phyloP scores from a whole-genome alignment of 2,888 invertebrate genomes.

The Heliconius cydno region DNA sequence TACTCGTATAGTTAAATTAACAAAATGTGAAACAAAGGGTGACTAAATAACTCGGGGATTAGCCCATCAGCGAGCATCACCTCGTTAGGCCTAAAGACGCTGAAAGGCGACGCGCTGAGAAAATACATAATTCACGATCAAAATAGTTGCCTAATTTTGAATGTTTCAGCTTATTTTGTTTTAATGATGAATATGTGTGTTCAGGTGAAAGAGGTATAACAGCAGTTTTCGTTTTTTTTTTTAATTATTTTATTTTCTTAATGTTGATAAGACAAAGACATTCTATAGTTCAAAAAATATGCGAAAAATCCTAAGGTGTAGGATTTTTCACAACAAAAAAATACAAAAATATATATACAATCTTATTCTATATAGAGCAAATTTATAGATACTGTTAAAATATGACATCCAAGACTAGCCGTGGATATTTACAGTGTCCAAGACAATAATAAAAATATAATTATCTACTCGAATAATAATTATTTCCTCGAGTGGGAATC shows the following conservation, averaged over 20 bases:
- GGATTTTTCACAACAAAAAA: too few relatives aligned
- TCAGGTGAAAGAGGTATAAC: not conserved
- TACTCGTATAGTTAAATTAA: not conserved
- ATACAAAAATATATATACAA: too few relatives aligned
- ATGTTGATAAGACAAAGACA: too few relatives aligned
- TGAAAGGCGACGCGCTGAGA: conserved; percentile 49
- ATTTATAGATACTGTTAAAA: too few relatives aligned
- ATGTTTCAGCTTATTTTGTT: conserved; percentile 29
- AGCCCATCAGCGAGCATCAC: conserved; percentile 50
- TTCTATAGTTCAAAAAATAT: too few relatives aligned
- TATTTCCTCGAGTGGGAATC: not conserved
- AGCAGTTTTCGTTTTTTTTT: too few relatives aligned
- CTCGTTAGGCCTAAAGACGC: conserved; percentile 49
- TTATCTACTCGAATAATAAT: too few relatives aligned
- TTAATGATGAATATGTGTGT: not conserved
- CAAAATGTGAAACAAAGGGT: conserved; percentile 26
- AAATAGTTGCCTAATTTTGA: conserved; percentile 48
- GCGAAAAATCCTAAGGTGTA: too few relatives aligned
- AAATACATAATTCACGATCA: conserved; percentile 51
- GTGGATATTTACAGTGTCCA: too few relatives aligned
- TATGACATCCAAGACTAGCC: too few relatives aligned
- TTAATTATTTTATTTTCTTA: too few relatives aligned
- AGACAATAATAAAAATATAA: not conserved
- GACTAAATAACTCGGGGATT: conserved; percentile 49
- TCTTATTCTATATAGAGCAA: too few relatives aligned